These are phyloP conservation scores for Regulus satrapa DNA, from an alignment of 2,113 vertebrate genomes.

Conservation along the genomic window DNA sequence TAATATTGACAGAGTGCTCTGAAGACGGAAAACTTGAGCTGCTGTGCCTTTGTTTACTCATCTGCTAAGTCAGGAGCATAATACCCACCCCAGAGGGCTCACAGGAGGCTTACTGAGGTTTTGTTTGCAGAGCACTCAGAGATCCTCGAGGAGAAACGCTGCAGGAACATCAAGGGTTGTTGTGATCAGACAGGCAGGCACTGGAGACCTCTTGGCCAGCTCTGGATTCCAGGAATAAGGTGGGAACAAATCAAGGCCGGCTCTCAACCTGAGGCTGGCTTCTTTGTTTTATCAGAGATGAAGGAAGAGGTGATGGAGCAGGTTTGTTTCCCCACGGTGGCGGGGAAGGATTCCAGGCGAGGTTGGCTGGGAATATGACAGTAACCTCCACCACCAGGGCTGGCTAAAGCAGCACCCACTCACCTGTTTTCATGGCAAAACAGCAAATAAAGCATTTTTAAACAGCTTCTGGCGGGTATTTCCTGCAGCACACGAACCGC, in stretches of 20 bases:
- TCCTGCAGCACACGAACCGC: neutral
- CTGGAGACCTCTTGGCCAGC: neutral
- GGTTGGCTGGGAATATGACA: neutral
- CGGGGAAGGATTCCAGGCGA: neutral
- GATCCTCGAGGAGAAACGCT: neutral
- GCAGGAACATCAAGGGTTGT: neutral
- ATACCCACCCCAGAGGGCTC: neutral
- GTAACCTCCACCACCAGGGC: neutral
- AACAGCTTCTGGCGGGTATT: neutral
- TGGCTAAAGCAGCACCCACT: neutral
- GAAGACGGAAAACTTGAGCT: neutral
- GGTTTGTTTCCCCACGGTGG: neutral
- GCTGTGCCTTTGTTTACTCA: constrained; percentile 25
- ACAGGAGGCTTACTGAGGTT: neutral
- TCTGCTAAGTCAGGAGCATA: neutral
- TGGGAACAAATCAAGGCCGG: neutral
- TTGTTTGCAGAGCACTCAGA: constrained; percentile 35
- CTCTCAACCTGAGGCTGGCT: neutral
- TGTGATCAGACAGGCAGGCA: neutral
- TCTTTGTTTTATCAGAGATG: neutral
- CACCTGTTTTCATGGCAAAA: fast-evolving
- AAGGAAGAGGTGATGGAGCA: neutral
- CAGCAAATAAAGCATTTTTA: neutral
- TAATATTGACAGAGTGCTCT: neutral
- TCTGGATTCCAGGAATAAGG: neutral